A percentile compares a stretch with the other conserved stretches of the same genome.
Evolutionary conservation across 2,888 invertebrate species (phyloP).

Genomic region (Eristalis pertinax): DNA sequence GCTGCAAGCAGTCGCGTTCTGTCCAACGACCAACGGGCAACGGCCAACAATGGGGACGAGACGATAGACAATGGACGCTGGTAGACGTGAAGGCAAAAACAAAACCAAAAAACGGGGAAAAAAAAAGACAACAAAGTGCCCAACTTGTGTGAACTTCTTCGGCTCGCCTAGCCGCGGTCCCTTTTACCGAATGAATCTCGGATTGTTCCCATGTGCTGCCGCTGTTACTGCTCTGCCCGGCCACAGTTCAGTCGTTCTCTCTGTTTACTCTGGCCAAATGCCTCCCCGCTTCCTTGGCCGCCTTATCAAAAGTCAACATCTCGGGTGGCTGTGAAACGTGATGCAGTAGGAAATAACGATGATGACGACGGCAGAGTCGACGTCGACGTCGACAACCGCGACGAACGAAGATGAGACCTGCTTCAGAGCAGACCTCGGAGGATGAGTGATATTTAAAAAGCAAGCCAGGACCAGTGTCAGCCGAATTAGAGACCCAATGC

Average conservation of each 20-base stretch:
- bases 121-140: constrained; percentile 24
- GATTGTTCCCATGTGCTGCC: constrained; percentile 67
- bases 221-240: background rate
- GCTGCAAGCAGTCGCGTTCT: background rate
- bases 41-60: constrained; percentile 8
- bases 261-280: constrained; percentile 70
- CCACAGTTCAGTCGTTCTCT: constrained; percentile 44
- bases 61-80: constrained; percentile 15
- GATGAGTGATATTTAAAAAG: constrained; percentile 72
- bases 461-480: constrained; percentile 71
- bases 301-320: constrained; percentile 72
- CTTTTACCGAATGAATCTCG: constrained; percentile 68
- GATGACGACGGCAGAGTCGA: constrained; percentile 73
- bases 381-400: constrained; percentile 56
- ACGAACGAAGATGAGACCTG: constrained; percentile 71
- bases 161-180: constrained; percentile 67
- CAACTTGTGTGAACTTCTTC: constrained; percentile 67
- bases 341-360: constrained; percentile 79
- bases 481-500: constrained; percentile 62
- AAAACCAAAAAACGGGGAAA: background rate
- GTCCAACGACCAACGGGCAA: constrained; percentile 11
- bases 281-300: constrained; percentile 69
- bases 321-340: constrained; percentile 76
- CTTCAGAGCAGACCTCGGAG: constrained; percentile 53
- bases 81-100: background rate